Percentiles rank a stretch among this genome's conserved stretches.
phyloP scores from a whole-genome alignment of 2,113 vertebrate genomes.

The Callithrix jacchus region DNA sequence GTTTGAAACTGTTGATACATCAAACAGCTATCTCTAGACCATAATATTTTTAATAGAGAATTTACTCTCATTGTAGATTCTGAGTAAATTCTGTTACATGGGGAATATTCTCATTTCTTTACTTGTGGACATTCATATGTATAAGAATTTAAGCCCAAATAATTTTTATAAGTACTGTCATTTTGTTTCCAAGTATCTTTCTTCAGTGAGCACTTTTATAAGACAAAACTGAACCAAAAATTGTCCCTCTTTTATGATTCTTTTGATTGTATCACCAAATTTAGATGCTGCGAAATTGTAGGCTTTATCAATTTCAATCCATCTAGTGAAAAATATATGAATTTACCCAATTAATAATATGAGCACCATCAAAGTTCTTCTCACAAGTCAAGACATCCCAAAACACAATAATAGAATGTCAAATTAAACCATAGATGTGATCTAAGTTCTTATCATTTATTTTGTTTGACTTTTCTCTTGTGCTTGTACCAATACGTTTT shows the following conservation, averaged over 20 bases:
- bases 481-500: not conserved
- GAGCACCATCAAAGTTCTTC: not conserved
- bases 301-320: not conserved
- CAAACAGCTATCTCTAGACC: not conserved
- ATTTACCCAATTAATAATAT: not conserved
- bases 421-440: not conserved
- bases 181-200: constrained; percentile 16
- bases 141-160: not conserved
- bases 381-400: not conserved
- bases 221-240: not conserved
- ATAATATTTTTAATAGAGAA: constrained; percentile 1
- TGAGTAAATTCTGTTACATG: constrained; percentile 2
- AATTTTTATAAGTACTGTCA: not conserved
- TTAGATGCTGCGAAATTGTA: not conserved
- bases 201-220: not conserved
- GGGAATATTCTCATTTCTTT: not conserved
- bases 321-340: not conserved
- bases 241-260: not conserved
- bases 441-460: not conserved
- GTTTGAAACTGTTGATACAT: not conserved
- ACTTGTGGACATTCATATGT: constrained; percentile 11
- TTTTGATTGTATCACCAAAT: constrained; percentile 19
- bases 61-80: not conserved
- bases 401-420: not conserved
- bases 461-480: constrained; percentile 33